Conservation (phyloP, 2,888 invertebrate genomes). For the Petrophora chlorosata region DNA sequence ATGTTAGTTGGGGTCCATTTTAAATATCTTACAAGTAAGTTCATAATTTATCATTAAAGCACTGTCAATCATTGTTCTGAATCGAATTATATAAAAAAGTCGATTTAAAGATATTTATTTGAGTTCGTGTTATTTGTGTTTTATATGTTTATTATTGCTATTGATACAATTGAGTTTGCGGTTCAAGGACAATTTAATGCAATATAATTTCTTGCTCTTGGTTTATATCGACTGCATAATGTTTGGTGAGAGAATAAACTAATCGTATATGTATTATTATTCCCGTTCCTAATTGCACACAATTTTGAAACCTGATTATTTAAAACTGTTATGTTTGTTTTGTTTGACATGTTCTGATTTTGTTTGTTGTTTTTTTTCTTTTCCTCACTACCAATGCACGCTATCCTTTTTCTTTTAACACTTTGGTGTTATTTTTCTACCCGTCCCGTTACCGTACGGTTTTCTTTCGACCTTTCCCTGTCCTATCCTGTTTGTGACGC, state of each 20-base stretch:
- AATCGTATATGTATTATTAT: slow-evolving; percentile 76
- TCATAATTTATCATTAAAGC: slow-evolving; percentile 15
- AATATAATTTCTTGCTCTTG: slow-evolving; percentile 63
- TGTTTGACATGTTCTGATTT: slow-evolving; percentile 81
- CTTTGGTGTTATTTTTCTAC: slow-evolving; percentile 71
- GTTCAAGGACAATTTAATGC: not conserved
- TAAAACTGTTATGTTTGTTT: slow-evolving; percentile 70
- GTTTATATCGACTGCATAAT: slow-evolving; percentile 60
- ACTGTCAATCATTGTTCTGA: slow-evolving; percentile 13
- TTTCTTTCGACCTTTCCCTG: slow-evolving; percentile 62
- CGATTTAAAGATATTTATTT: no score
- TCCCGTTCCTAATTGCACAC: slow-evolving; percentile 37
- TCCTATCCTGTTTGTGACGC: slow-evolving; percentile 62
- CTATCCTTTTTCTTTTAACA: slow-evolving; percentile 71
- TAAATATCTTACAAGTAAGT: slow-evolving; percentile 35
- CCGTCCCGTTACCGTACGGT: slow-evolving; percentile 73
- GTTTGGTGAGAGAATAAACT: slow-evolving; percentile 76
- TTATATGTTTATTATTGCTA: no score
- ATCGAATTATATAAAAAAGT: no score
- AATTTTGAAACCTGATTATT: no score
- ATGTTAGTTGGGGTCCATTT: slow-evolving; percentile 15
- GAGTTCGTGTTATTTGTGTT: no score
- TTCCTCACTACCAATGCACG: slow-evolving; percentile 79
- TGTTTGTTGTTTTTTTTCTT: slow-evolving; percentile 81
- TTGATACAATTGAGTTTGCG: not conserved